Conservation (phyloP, 2,888 invertebrate genomes). For the Anoncus sp. region DNA sequence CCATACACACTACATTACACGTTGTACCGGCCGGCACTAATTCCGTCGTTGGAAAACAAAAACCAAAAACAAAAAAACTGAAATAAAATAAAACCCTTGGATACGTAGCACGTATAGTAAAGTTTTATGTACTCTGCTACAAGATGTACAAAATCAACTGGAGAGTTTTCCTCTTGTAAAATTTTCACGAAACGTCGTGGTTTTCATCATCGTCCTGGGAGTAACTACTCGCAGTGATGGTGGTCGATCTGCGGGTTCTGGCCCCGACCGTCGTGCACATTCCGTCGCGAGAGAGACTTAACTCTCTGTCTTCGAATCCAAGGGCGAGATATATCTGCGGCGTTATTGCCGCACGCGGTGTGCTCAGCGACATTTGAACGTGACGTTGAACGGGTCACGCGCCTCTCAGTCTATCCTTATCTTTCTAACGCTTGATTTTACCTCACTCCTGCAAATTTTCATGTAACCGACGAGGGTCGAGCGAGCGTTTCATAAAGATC, state of each 20-base stretch:
- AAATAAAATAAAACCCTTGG: constrained; percentile 54
- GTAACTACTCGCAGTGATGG: constrained; percentile 27
- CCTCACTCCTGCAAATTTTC: constrained; percentile 50
- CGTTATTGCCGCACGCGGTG: constrained; percentile 43
- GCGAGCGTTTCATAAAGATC: constrained; percentile 57
- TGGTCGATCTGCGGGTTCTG: constrained; percentile 33
- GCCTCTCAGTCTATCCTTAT: constrained; percentile 41
- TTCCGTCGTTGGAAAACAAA: constrained; percentile 43
- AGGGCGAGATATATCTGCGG: constrained; percentile 33
- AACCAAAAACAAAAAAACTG: constrained; percentile 48
- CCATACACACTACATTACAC: constrained; percentile 43
- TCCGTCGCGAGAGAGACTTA: constrained; percentile 47
- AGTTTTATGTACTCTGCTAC: constrained; percentile 34
- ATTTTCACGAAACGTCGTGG: constrained; percentile 45
- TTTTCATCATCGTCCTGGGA: constrained; percentile 28
- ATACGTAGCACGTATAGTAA: constrained; percentile 49
- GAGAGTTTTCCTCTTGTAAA: constrained; percentile 47
- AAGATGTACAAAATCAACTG: constrained; percentile 27
- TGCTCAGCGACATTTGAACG: constrained; percentile 51
- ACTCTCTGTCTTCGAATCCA: constrained; percentile 57
- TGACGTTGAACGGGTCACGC: constrained; percentile 60
- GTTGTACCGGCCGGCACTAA: constrained; percentile 37
- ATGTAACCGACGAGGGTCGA: constrained; percentile 40
- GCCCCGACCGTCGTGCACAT: constrained; percentile 54
- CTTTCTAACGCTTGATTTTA: constrained; percentile 12